Conservation (phyloP, 2,113 vertebrate genomes). For the Fukomys damarensis region DNA sequence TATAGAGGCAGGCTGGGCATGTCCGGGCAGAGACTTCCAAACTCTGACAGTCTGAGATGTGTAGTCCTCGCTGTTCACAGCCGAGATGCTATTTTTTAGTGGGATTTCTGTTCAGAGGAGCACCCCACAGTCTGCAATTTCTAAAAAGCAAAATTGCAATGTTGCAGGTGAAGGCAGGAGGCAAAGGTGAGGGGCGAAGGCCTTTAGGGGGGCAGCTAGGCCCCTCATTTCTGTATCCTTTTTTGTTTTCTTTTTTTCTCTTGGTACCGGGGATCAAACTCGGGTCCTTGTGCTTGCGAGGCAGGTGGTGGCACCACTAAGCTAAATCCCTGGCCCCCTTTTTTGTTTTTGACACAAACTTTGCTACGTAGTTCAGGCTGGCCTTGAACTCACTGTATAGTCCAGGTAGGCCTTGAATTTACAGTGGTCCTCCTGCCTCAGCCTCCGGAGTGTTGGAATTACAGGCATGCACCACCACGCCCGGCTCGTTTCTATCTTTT, state of each 20-base stretch:
- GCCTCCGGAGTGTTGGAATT: not conserved
- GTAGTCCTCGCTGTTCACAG: constrained; percentile 11
- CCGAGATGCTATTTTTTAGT: not conserved
- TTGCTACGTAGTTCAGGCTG: not conserved
- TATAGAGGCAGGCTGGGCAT: constrained; percentile 70
- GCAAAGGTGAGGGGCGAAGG: not conserved
- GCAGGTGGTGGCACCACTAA: too few species aligned
- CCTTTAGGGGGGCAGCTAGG: not conserved
- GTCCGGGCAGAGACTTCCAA: constrained; percentile 78
- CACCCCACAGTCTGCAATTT: not conserved
- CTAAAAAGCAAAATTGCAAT: not conserved
- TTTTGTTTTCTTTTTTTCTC: not conserved
- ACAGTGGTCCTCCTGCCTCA: not conserved
- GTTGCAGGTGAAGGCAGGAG: not conserved
- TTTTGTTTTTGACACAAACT: not conserved
- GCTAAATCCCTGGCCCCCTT: too few species aligned
- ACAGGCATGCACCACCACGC: not conserved
- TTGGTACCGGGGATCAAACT: too few species aligned
- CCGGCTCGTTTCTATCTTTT: not conserved
- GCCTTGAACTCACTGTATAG: not conserved
- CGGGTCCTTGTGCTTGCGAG: too few species aligned
- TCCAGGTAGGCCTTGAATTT: not conserved
- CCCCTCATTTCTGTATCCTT: not conserved
- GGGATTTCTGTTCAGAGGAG: constrained; percentile 47
- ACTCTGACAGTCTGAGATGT: constrained; percentile 1